phyloP scores from a whole-genome alignment of 2,888 invertebrate genomes.

The Abscondita cerata region DNA sequence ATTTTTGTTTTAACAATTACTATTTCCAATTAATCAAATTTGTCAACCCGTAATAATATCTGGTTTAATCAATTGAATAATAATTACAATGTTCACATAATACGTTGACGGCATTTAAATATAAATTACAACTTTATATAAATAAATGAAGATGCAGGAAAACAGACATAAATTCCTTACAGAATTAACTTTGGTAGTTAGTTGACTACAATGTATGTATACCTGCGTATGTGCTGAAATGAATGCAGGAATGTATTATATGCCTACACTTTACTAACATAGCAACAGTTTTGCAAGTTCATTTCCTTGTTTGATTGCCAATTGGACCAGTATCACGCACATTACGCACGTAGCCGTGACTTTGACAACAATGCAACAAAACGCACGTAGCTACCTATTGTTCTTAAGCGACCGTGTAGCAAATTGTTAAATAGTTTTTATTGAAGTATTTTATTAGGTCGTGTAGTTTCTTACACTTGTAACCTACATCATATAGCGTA shows the following conservation, averaged over 20 bases:
- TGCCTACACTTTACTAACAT: slow-evolving; percentile 32
- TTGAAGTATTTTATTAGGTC: slow-evolving; percentile 32
- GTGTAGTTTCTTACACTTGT: slow-evolving; percentile 43
- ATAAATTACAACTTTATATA: too few relatives aligned
- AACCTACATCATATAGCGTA: slow-evolving; percentile 46
- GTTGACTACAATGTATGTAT: too few relatives aligned
- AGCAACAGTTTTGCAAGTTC: slow-evolving; percentile 28
- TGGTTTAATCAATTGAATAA: too few relatives aligned
- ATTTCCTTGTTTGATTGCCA: slow-evolving; percentile 51
- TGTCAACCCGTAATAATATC: too few relatives aligned
- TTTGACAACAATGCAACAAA: slow-evolving; percentile 39
- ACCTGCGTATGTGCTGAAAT: not conserved
- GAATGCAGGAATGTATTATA: slow-evolving; percentile 8
- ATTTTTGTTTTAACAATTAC: too few relatives aligned
- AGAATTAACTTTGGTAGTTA: too few relatives aligned
- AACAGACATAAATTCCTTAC: too few relatives aligned
- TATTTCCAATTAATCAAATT: too few relatives aligned
- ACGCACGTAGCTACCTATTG: slow-evolving; percentile 35
- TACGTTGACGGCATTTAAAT: too few relatives aligned
- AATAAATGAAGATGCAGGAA: too few relatives aligned
- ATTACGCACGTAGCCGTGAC: slow-evolving; percentile 43
- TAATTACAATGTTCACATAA: too few relatives aligned
- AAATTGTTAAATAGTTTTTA: slow-evolving; percentile 38
- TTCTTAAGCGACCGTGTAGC: slow-evolving; percentile 37
- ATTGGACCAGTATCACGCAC: slow-evolving; percentile 53